Conservation (phyloP, 1,140 invertebrate species). For the Eupristina koningsbergeri region DNA sequence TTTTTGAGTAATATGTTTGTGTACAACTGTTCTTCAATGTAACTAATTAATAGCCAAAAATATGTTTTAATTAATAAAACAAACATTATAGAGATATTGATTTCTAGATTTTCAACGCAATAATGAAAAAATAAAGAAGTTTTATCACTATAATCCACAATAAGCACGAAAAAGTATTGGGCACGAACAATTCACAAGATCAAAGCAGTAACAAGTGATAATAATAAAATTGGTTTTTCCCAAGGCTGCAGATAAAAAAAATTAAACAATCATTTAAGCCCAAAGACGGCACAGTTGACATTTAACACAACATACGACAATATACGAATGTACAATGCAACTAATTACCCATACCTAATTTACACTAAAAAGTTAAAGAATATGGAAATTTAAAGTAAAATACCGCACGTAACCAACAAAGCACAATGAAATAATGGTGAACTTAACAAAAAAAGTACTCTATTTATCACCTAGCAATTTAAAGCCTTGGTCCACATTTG, state of each 20-base stretch:
- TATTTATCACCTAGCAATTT: neutral
- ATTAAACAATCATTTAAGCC: constrained; percentile 11
- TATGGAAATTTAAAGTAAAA: neutral
- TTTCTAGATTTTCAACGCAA: neutral
- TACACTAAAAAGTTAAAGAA: neutral
- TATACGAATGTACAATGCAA: neutral
- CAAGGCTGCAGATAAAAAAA: constrained; percentile 40
- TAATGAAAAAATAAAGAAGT: neutral
- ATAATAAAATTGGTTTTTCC: constrained; percentile 44
- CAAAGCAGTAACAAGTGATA: neutral
- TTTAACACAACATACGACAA: neutral
- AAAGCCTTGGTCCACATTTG: neutral
- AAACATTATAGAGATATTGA: no score
- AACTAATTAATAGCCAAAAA: neutral
- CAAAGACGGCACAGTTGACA: neutral
- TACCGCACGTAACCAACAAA: neutral
- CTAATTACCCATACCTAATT: neutral
- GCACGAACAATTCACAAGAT: neutral
- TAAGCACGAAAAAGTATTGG: neutral
- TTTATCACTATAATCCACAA: neutral
- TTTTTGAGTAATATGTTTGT: neutral
- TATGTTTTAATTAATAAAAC: neutral
- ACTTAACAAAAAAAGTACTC: neutral
- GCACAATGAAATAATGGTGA: no score
- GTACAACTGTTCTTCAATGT: neutral